phyloP scores from a whole-genome alignment of 2,797 vertebrate species.

The Erpetoichthys calabaricus region DNA sequence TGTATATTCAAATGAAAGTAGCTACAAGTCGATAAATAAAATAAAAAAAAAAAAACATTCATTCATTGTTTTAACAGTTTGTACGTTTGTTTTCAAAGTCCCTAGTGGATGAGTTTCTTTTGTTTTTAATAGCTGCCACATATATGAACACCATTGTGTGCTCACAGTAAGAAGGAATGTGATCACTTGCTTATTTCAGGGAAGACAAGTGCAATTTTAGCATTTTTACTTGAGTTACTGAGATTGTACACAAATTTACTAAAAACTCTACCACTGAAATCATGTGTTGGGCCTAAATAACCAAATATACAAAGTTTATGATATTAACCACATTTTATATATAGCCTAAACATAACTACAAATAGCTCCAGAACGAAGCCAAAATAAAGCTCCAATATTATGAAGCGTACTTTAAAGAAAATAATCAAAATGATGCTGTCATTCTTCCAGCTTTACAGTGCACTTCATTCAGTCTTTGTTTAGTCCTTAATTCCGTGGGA shows the following conservation, averaged over 20 bases:
- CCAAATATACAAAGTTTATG: slow-evolving; percentile 55
- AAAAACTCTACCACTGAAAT: slow-evolving; percentile 51
- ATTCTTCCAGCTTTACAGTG: slow-evolving; percentile 72
- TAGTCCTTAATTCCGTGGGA: slow-evolving; percentile 61
- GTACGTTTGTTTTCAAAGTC: slow-evolving; percentile 63
- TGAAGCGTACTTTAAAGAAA: slow-evolving; percentile 61
- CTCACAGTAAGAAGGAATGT: slow-evolving; percentile 71
- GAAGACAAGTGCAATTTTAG: slow-evolving; percentile 38
- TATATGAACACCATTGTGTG: slow-evolving; percentile 60
- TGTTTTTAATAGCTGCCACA: slow-evolving; percentile 79
- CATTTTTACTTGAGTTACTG: slow-evolving; percentile 40
- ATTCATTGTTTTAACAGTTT: slow-evolving; percentile 78
- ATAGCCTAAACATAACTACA: slow-evolving; percentile 51
- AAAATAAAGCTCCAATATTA: slow-evolving; percentile 78
- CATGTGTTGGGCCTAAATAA: slow-evolving; percentile 42
- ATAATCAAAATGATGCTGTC: slow-evolving; percentile 35
- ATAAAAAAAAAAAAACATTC: slow-evolving; percentile 56
- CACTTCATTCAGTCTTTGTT: slow-evolving; percentile 62
- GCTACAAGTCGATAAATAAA: slow-evolving; percentile 99
- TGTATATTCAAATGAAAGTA: slow-evolving; percentile 69
- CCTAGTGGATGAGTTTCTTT: slow-evolving; percentile 32
- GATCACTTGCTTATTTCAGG: slow-evolving; percentile 48
- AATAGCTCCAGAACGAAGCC: slow-evolving; percentile 95
- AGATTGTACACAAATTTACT: slow-evolving; percentile 38
- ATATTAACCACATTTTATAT: slow-evolving; percentile 43